Conservation (phyloP, 2,797 vertebrate genomes). For the Melanotaenia trifasciata region DNA sequence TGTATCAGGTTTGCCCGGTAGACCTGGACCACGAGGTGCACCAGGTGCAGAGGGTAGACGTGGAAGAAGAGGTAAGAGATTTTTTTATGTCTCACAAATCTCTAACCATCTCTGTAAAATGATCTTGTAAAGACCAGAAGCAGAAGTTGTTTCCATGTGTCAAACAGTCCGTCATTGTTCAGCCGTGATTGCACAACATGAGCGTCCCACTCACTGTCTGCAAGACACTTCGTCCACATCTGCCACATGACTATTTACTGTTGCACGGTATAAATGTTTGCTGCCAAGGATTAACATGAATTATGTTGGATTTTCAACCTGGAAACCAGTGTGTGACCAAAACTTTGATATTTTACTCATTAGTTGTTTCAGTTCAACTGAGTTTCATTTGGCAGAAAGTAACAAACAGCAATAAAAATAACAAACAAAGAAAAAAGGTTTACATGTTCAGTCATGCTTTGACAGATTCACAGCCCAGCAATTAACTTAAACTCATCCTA, state of each 20-base stretch:
- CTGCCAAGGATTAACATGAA: constrained; percentile 3
- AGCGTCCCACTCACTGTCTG: constrained; percentile 31
- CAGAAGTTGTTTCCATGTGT: constrained; percentile 22
- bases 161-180: constrained; percentile 48
- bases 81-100: neutral
- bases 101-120: neutral
- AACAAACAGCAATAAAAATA: too few species aligned
- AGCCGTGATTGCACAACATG: constrained; percentile 24
- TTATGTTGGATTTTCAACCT: neutral
- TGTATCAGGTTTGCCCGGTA: constrained; percentile 69
- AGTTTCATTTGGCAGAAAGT: neutral
- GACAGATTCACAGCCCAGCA: neutral
- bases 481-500: neutral
- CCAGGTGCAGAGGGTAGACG: constrained; percentile 84
- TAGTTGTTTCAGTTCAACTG: neutral
- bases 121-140: neutral
- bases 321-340: constrained; percentile 1
- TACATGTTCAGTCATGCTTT: constrained; percentile 1
- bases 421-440: neutral
- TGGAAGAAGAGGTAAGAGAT: constrained; percentile 86
- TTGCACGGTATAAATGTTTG: constrained; percentile 4
- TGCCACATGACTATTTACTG: constrained; percentile 14
- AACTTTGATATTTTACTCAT: neutral
- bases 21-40: constrained; percentile 82
- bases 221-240: constrained; percentile 17